Conservation (phyloP, 2,797 vertebrate genomes). For the Acanthopagrus latus region DNA sequence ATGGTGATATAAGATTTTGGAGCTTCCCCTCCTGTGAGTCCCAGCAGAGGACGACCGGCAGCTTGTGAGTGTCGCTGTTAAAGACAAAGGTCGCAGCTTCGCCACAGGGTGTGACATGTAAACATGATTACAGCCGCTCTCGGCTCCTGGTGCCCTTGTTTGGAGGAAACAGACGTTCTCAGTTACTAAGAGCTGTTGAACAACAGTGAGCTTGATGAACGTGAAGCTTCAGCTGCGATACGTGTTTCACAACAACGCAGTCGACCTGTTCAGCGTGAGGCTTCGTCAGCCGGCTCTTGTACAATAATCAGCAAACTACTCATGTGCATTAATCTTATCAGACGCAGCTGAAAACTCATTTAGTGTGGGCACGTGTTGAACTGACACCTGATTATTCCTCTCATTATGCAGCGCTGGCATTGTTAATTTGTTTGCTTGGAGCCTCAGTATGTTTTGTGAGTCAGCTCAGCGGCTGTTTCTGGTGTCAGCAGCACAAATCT, state of each 20-base stretch:
- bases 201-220: neutral
- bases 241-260: neutral
- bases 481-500: constrained; percentile 34
- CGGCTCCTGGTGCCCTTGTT: neutral
- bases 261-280: neutral
- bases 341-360: constrained; percentile 21
- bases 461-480: neutral
- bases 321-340: constrained; percentile 12
- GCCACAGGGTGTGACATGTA: too few species aligned
- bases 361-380: neutral
- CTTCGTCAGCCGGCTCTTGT: neutral
- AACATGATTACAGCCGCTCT: too few species aligned
- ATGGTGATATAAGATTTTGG: too few species aligned
- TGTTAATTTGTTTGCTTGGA: constrained; percentile 28
- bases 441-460: constrained; percentile 11
- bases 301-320: neutral
- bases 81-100: too few species aligned
- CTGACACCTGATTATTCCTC: constrained; percentile 38
- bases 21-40: too few species aligned
- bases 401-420: constrained; percentile 16
- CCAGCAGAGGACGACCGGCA: too few species aligned
- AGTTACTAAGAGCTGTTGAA: neutral
- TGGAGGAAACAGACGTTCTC: neutral
- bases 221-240: neutral
- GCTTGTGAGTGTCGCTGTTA: too few species aligned